Evolutionary conservation across 2,888 invertebrate genomes (phyloP).

Genomic region (Cynaeus angustus): DNA sequence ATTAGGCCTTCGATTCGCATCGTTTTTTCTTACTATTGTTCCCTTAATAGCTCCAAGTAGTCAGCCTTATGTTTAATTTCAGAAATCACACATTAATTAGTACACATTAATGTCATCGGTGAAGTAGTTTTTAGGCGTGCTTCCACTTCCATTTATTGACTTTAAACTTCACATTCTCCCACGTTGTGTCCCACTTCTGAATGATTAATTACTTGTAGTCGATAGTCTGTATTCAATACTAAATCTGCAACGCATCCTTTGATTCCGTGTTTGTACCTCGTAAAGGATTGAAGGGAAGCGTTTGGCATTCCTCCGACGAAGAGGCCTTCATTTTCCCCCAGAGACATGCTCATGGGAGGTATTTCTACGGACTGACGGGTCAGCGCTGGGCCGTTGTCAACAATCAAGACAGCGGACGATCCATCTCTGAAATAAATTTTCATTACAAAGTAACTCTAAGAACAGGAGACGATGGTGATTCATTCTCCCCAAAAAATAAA

Average conservation of each 20-base stretch:
- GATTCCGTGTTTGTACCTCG: constrained; percentile 75
- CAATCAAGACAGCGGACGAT: constrained; percentile 88
- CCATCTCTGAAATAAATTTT: constrained; percentile 78
- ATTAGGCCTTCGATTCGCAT: constrained; percentile 52
- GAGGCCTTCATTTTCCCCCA: constrained; percentile 80
- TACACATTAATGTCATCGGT: constrained; percentile 55
- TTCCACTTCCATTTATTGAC: constrained; percentile 55
- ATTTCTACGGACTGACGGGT: constrained; percentile 89
- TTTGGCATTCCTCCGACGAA: constrained; percentile 82
- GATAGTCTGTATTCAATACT: constrained; percentile 77
- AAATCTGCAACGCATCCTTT: constrained; percentile 79
- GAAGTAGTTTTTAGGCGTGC: constrained; percentile 51
- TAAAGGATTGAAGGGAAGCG: constrained; percentile 66
- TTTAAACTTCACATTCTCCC: constrained; percentile 68
- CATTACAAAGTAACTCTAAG: neutral
- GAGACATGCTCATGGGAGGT: constrained; percentile 76
- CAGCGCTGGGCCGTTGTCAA: constrained; percentile 89
- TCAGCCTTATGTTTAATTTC: constrained; percentile 67
- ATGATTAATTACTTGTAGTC: constrained; percentile 72
- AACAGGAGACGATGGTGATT: neutral
- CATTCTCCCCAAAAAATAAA: neutral
- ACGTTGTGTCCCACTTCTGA: constrained; percentile 73
- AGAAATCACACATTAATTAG: constrained; percentile 65
- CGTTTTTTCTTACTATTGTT: constrained; percentile 55
- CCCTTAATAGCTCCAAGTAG: constrained; percentile 62